Conservation (phyloP, 2,888 invertebrate species). For the Uropetala carovei region DNA sequence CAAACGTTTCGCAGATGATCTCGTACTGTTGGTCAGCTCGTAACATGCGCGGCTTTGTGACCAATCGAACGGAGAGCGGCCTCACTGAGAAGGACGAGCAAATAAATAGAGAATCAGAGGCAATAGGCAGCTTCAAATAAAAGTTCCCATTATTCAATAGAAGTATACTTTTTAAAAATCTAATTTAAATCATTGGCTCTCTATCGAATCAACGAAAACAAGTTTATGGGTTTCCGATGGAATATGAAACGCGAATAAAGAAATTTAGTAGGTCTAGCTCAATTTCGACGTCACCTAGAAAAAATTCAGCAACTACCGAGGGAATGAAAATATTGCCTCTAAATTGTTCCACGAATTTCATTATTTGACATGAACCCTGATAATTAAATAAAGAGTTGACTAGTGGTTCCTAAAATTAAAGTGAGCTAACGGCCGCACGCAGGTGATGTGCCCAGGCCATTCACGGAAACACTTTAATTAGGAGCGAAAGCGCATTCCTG, state of each 20-base stretch:
- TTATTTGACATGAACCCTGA: not conserved
- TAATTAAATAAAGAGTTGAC: not conserved
- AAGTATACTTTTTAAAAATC: too few species aligned
- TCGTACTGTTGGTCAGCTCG: conserved; percentile 88
- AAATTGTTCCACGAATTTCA: not conserved
- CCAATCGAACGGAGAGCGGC: conserved; percentile 86
- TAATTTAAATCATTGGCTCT: too few species aligned
- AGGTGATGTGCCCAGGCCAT: not conserved
- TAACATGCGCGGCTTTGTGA: conserved; percentile 86
- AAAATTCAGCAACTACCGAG: not conserved
- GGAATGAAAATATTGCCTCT: not conserved
- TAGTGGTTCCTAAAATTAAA: not conserved
- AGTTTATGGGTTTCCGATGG: too few species aligned
- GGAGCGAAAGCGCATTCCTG: not conserved
- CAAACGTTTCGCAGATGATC: conserved; percentile 88
- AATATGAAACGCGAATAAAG: too few species aligned
- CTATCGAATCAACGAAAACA: too few species aligned
- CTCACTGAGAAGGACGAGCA: conserved; percentile 80
- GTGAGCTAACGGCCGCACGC: too few species aligned
- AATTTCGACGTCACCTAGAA: too few species aligned
- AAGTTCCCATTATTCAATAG: too few species aligned
- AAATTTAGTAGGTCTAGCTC: too few species aligned
- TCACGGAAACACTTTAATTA: not conserved
- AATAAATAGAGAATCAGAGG: too few species aligned
- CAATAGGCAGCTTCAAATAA: too few species aligned